Evolutionary conservation across 1,140 invertebrate species (phyloP), one percentile per base, ranked within the genome.

Genomic region (Penaeus chinensis): DNA sequence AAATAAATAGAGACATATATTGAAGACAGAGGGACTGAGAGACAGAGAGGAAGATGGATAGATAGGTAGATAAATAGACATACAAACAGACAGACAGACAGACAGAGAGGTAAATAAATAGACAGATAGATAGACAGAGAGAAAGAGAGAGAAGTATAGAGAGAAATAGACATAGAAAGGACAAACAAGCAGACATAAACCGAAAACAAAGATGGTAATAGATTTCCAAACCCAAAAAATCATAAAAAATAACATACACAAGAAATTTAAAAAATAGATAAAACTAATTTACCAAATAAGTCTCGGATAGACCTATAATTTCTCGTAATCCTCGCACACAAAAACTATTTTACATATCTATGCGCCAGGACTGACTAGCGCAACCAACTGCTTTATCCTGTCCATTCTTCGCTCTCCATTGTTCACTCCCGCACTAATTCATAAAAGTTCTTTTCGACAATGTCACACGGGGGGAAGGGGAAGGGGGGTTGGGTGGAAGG

Each of bases 401-500:
- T 22, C 78, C 62, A 82, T 87, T 76, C 66, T 82, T 71, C 42
- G 54, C 65, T 85, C 24, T 74, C 71, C 27, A 65, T 87, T 82
- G 79, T 82, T 82, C 65, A 32, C 69, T 54, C 47, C 63, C 79
- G 85, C 71, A 87, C 85, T 87, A 87, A 87, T 87, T 87, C 85
- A 87, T 82, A 87, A 87, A 87, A 87, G 47, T 82, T 87, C 80
- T 76, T 65, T 82, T 81, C 81, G 65, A 87, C 85, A 82, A 62
- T 78, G 85, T 87, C 85, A 87, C 80, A 65, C 42, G 76, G 66
- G 85, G 80, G 63, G 32, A 18, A 47, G 60, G 10, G n/a, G 24
- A n/a, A 27, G 61, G 79, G 66, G 2, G 37, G 18, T n/a, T 22
- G 27, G 20, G 37, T 0, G 79, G 54, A 62, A 24, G 20, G 3